phyloP scores from a whole-genome alignment of 2,797 vertebrate genomes.

The Sebastes diaconus region DNA sequence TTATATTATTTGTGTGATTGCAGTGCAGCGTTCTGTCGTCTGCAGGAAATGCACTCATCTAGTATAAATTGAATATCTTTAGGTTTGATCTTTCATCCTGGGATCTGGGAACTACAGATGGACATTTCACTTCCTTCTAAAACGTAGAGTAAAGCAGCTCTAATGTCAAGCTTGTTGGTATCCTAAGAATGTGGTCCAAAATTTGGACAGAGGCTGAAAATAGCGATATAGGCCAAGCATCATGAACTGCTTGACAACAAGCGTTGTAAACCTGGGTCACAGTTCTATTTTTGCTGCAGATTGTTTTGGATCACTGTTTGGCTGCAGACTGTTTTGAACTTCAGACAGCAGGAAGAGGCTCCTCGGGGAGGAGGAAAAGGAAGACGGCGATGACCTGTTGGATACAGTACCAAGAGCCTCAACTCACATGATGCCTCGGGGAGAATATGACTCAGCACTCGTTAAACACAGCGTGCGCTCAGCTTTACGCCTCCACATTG shows the following conservation, averaged over 20 bases:
- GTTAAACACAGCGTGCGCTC: conserved; percentile 24
- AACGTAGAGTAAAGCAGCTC: neutral
- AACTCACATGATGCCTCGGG: conserved; percentile 11
- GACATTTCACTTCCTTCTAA: neutral
- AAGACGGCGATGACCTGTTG: conserved; percentile 18
- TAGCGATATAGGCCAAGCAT: conserved; percentile 16
- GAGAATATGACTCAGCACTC: conserved; percentile 41
- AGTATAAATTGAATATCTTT: neutral
- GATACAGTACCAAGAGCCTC: neutral
- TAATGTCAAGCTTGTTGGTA: neutral
- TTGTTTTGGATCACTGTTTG: conserved; percentile 53
- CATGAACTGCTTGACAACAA: conserved; percentile 67
- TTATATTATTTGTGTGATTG: neutral
- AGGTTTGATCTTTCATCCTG: neutral
- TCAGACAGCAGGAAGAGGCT: conserved; percentile 54
- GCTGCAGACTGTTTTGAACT: conserved; percentile 40
- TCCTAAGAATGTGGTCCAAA: conserved; percentile 6
- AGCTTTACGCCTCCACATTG: conserved; percentile 9
- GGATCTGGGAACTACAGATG: neutral
- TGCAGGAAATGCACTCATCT: no score
- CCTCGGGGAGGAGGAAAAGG: neutral
- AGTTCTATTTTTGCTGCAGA: conserved; percentile 65
- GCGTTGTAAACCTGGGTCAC: conserved; percentile 37
- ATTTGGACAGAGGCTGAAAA: conserved; percentile 31
- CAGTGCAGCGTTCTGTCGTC: no score